These are phyloP conservation scores for Drosophila emarginata DNA, from an alignment of 2,888 invertebrate genomes.

Conservation along the genomic window DNA sequence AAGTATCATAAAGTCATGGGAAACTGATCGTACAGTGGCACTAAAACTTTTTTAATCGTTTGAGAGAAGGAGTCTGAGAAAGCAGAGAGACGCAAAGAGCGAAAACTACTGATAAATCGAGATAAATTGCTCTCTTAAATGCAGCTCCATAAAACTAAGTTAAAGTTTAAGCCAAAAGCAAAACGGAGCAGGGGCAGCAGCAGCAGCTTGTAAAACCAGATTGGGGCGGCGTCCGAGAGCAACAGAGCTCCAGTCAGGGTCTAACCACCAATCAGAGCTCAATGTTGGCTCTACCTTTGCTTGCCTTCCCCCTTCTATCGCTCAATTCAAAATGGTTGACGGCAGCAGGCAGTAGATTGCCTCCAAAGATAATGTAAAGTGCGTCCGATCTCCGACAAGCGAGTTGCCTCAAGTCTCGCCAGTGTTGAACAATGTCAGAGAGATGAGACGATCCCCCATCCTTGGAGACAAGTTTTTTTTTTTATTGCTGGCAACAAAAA, in stretches of 20 bases:
- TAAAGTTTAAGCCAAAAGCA: constrained; percentile 12
- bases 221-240: constrained; percentile 82
- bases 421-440: constrained; percentile 27
- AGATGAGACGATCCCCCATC: constrained; percentile 13
- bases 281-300: constrained; percentile 8
- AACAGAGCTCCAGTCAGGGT: constrained; percentile 22
- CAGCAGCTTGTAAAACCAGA: constrained; percentile 76
- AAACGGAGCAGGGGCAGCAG: constrained; percentile 1
- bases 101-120: neutral
- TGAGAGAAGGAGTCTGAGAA: neutral
- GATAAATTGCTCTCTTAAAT: constrained; percentile 10
- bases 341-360: constrained; percentile 49
- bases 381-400: constrained; percentile 54
- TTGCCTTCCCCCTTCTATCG: neutral
- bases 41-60: neutral
- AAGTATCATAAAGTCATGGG: neutral
- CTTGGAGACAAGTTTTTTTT: constrained; percentile 10
- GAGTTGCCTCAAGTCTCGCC: constrained; percentile 1
- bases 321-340: constrained; percentile 61
- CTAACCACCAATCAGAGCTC: constrained; percentile 79
- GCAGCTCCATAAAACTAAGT: constrained; percentile 1
- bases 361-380: constrained; percentile 55
- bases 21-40: constrained; percentile 1
- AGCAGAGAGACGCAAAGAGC: constrained; percentile 8
- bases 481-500: neutral